A percentile compares a stretch with the other conserved stretches of the same genome.
These are phyloP conservation scores for Nephrocerus scutellatus DNA, from an alignment of 2,888 invertebrate genomes.

Conservation along the genomic window DNA sequence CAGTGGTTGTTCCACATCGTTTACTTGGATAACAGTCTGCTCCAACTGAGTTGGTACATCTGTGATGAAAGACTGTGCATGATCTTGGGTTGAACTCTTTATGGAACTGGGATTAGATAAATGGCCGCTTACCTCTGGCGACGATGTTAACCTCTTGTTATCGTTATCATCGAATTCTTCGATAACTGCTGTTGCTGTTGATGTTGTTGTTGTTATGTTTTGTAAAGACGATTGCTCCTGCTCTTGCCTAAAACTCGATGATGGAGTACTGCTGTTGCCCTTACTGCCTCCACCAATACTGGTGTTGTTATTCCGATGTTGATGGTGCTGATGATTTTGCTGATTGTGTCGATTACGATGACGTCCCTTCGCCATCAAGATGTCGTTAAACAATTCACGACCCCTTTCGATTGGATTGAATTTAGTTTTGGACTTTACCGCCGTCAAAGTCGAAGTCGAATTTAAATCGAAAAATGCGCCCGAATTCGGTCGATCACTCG, in stretches of 20 bases:
- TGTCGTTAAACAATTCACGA: slow-evolving; percentile 39
- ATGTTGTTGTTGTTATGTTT: slow-evolving; percentile 26
- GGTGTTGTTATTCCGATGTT: slow-evolving; percentile 21
- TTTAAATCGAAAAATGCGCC: too few species aligned
- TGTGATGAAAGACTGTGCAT: too few species aligned
- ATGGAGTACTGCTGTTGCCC: slow-evolving; percentile 12
- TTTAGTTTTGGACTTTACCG: too few species aligned
- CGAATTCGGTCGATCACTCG: too few species aligned
- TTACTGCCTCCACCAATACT: slow-evolving; percentile 3
- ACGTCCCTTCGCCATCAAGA: slow-evolving; percentile 48
- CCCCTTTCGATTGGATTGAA: slow-evolving; percentile 37
- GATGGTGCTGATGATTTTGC: slow-evolving; percentile 24
- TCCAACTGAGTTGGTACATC: too few species aligned
- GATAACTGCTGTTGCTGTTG: slow-evolving; percentile 3
- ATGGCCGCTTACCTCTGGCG: too few species aligned
- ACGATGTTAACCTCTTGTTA: too few species aligned
- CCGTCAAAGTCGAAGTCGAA: too few species aligned
- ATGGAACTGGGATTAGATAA: too few species aligned
- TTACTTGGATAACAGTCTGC: too few species aligned
- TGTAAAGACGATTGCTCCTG: slow-evolving; percentile 13
- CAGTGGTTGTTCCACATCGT: too few species aligned
- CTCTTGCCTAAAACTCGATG: slow-evolving; percentile 17
- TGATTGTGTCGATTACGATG: slow-evolving; percentile 41
- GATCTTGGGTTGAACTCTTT: too few species aligned
- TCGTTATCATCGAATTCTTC: slow-evolving; percentile 12